Evolutionary conservation across 1,140 invertebrate species (phyloP).

Genomic region (Rhopalosiphum maidis): DNA sequence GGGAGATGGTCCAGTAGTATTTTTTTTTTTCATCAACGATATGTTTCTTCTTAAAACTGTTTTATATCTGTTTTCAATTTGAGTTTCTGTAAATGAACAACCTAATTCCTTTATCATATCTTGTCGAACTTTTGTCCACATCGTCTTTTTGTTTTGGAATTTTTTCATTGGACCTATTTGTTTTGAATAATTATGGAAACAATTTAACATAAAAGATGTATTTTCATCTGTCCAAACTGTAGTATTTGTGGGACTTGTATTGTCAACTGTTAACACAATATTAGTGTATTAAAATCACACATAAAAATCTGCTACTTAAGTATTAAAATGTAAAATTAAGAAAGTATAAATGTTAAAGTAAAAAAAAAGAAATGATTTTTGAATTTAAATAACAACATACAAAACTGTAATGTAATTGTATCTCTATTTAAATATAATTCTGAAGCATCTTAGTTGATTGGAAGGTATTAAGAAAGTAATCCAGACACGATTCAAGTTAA

Average conservation of each 20-base stretch:
- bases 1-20: background rate
- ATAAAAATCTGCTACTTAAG: too few relatives aligned
- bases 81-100: background rate
- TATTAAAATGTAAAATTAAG: too few relatives aligned
- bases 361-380: background rate
- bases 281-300: constrained; percentile 3
- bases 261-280: background rate
- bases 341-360: background rate
- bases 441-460: too few relatives aligned
- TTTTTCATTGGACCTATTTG: background rate
- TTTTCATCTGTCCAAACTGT: background rate
- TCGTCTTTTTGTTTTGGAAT: background rate
- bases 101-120: background rate
- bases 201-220: background rate
- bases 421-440: background rate
- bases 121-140: background rate
- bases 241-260: constrained; percentile 2
- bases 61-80: background rate
- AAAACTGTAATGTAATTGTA: background rate
- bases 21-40: background rate
- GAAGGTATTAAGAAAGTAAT: too few relatives aligned
- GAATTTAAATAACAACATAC: background rate
- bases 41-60: background rate
- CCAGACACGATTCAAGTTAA: too few relatives aligned
- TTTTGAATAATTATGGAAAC: background rate